These are phyloP conservation scores for Pitta sordida DNA, from an alignment of 2,113 vertebrate species.

Conservation along the genomic window DNA sequence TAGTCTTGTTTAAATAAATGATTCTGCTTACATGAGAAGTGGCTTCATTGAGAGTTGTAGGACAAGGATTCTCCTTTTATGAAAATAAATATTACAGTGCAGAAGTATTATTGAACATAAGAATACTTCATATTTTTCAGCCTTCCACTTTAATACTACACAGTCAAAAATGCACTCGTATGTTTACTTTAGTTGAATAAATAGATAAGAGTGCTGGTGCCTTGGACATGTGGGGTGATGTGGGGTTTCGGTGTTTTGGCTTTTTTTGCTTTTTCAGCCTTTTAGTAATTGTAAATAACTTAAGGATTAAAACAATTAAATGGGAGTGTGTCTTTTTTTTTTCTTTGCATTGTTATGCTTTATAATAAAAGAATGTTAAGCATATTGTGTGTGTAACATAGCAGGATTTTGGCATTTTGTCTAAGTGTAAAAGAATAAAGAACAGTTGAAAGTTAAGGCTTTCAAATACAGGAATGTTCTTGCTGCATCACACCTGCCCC, in stretches of 20 bases:
- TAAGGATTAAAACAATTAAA: background rate
- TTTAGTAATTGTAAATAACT: background rate
- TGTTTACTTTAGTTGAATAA: background rate
- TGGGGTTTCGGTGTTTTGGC: background rate
- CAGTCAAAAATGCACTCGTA: background rate
- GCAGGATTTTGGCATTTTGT: background rate
- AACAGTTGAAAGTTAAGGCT: background rate
- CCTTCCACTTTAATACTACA: background rate
- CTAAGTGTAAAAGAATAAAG: background rate
- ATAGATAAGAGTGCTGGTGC: background rate
- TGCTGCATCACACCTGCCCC: background rate
- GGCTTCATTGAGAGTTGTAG: background rate
- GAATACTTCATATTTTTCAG: background rate
- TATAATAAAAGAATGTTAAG: background rate
- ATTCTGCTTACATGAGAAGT: background rate
- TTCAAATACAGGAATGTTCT: background rate
- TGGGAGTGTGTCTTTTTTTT: background rate
- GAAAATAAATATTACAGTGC: background rate
- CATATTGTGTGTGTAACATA: background rate
- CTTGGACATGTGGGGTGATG: background rate
- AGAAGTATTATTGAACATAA: background rate
- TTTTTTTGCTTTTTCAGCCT: background rate
- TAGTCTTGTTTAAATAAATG: background rate
- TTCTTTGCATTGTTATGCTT: background rate
- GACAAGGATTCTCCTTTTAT: background rate